Evolutionary conservation across 2,113 vertebrate species (phyloP).

Genomic region (Scytalopus superciliaris): DNA sequence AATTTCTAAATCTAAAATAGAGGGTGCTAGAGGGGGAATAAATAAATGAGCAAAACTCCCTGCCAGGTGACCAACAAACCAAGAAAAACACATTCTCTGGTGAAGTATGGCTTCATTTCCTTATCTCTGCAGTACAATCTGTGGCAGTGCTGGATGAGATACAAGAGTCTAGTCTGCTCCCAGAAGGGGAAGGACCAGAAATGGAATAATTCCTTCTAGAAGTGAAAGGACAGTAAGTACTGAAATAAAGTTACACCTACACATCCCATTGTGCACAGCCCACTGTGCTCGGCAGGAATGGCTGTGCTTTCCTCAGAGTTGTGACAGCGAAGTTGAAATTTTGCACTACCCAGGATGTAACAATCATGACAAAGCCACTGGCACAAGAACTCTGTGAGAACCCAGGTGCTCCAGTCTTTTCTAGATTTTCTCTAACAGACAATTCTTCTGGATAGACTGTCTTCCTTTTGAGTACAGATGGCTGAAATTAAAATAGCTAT

Average conservation of each 20-base stretch:
- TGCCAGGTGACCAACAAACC: neutral
- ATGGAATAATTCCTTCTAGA: neutral
- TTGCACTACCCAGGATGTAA: neutral
- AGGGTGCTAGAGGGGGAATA: neutral
- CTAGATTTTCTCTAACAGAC: neutral
- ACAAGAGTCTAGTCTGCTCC: neutral
- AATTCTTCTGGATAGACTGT: neutral
- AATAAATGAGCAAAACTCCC: neutral
- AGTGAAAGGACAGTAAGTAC: neutral
- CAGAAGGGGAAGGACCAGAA: neutral
- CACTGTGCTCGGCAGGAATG: neutral
- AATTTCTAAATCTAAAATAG: neutral
- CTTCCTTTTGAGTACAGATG: neutral
- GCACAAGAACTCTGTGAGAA: neutral
- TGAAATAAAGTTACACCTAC: neutral
- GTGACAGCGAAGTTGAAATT: fast-evolving
- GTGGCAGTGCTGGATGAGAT: neutral
- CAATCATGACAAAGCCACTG: neutral
- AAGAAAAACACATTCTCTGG: neutral
- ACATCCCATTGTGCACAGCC: neutral
- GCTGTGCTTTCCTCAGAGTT: neutral
- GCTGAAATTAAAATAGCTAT: neutral
- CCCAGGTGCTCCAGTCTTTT: neutral
- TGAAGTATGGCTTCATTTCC: neutral
- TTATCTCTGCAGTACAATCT: too few species aligned